phyloP scores from a whole-genome alignment of 2,888 invertebrate species.

The Phalera bucephala region DNA sequence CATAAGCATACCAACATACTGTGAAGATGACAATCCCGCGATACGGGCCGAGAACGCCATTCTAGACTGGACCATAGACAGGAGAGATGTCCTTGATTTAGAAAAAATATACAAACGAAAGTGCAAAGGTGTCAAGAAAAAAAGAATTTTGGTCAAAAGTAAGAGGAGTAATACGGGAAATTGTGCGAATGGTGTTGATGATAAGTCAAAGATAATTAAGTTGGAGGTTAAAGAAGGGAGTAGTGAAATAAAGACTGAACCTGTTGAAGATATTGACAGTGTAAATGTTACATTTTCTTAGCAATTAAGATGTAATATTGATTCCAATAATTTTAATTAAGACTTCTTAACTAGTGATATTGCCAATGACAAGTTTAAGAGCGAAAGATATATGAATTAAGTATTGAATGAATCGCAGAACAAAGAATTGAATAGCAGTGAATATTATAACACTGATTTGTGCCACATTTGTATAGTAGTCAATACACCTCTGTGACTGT shows the following conservation, averaged over 20 bases:
- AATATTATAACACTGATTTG: too few species aligned
- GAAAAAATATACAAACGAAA: slow-evolving; percentile 82
- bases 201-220: slow-evolving; percentile 60
- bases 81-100: slow-evolving; percentile 82
- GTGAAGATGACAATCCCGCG: slow-evolving; percentile 85
- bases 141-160: slow-evolving; percentile 59
- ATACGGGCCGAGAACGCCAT: slow-evolving; percentile 70
- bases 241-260: slow-evolving; percentile 20
- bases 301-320: not conserved
- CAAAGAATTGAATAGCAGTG: too few species aligned
- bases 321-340: too few species aligned
- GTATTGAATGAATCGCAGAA: too few species aligned
- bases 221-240: slow-evolving; percentile 48
- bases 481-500: too few species aligned
- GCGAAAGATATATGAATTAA: too few species aligned
- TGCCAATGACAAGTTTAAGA: too few species aligned
- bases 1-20: slow-evolving; percentile 89
- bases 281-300: not conserved
- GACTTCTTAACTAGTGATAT: too few species aligned
- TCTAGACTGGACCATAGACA: slow-evolving; percentile 89
- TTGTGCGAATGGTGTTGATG: slow-evolving; percentile 18
- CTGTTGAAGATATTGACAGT: slow-evolving; percentile 2
- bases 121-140: slow-evolving; percentile 76
- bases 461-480: too few species aligned
- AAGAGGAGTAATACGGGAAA: slow-evolving; percentile 47